These are phyloP conservation scores for Lepidurus arcticus DNA, from an alignment of 1,140 invertebrate species.

Conservation along the genomic window DNA sequence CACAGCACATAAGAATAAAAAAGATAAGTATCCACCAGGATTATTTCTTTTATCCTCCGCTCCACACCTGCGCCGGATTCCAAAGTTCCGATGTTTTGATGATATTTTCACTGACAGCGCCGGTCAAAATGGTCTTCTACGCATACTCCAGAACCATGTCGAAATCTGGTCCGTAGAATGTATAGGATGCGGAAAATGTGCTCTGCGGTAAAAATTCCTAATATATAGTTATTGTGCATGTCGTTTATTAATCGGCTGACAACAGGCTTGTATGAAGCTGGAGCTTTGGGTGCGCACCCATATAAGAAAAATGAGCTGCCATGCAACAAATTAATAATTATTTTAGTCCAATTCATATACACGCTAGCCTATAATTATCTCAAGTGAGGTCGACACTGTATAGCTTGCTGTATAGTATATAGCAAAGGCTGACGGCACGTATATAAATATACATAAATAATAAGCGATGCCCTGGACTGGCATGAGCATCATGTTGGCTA, in stretches of 20 bases:
- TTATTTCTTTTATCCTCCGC: neutral
- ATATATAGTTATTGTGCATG: neutral
- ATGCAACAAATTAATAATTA: neutral
- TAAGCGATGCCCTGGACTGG: neutral
- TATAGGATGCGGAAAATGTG: neutral
- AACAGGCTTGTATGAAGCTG: neutral
- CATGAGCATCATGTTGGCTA: neutral
- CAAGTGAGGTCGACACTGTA: neutral
- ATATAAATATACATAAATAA: neutral
- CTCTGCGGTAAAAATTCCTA: neutral
- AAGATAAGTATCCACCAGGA: neutral
- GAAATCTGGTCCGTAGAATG: neutral
- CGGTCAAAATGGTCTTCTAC: neutral
- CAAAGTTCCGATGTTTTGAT: neutral
- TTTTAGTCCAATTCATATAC: slow-evolving; percentile 6
- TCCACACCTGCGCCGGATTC: neutral
- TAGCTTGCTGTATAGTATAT: too few species aligned
- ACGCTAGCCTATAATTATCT: slow-evolving; percentile 15
- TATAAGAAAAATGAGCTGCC: neutral
- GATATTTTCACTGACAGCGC: neutral
- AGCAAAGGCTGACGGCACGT: too few species aligned
- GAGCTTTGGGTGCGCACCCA: slow-evolving; percentile 13
- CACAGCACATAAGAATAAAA: neutral
- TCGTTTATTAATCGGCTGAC: neutral
- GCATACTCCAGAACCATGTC: neutral